phyloP scores from a whole-genome alignment of 2,113 vertebrate species.

The Puffinus mauretanicus region DNA sequence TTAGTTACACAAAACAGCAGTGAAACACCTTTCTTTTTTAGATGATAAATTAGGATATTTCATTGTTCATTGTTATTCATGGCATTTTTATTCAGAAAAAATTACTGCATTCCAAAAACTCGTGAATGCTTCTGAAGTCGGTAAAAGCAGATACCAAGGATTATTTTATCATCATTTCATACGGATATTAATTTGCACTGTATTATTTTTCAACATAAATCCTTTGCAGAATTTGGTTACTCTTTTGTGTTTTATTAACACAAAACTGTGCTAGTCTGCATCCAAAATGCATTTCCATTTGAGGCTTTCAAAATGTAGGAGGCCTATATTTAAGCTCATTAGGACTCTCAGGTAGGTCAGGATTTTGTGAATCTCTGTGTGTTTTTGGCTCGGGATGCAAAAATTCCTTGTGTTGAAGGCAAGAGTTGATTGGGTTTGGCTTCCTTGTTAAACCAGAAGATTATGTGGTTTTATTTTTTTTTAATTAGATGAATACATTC shows the following conservation, averaged over 20 bases:
- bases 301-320: not conserved
- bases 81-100: not conserved
- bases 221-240: not conserved
- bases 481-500: not conserved
- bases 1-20: not conserved
- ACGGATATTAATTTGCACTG: not conserved
- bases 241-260: not conserved
- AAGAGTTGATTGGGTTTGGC: not conserved
- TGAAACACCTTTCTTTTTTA: not conserved
- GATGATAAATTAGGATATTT: not conserved
- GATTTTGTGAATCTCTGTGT: not conserved
- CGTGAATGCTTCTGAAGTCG: fast-evolving
- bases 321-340: not conserved
- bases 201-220: not conserved
- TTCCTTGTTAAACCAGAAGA: not conserved
- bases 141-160: not conserved
- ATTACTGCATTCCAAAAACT: not conserved
- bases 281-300: not conserved
- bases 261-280: not conserved
- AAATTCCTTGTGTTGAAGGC: not conserved
- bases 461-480: not conserved
- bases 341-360: conserved; percentile 24
- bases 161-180: not conserved
- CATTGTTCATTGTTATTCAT: not conserved
- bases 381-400: not conserved